phyloP scores from a whole-genome alignment of 2,797 vertebrate species.

The Champsocephalus esox region DNA sequence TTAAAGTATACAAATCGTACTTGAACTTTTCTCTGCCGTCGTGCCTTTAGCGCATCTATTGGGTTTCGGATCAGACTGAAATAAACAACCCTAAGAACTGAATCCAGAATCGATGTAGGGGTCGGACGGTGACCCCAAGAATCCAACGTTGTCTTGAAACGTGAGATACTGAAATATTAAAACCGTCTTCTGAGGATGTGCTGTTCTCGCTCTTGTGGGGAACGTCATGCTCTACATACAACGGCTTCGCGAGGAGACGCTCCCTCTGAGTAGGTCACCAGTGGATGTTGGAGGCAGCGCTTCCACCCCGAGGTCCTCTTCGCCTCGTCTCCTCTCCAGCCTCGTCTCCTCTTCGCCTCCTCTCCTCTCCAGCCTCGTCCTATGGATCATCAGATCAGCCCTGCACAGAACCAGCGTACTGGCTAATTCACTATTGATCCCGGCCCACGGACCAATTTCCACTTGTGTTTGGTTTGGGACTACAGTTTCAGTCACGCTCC shows the following conservation, averaged over 20 bases:
- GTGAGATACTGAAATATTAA: too few species aligned
- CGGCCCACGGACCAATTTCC: constrained; percentile 79
- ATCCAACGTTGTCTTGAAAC: too few species aligned
- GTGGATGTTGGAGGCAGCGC: constrained; percentile 5
- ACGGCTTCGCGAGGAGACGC: constrained; percentile 26
- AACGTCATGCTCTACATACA: constrained; percentile 1
- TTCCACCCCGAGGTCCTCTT: constrained; percentile 36
- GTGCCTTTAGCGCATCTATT: too few species aligned
- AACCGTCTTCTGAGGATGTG: not conserved
- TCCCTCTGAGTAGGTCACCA: constrained; percentile 39
- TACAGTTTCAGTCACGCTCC: constrained; percentile 82
- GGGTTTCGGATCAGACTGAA: too few species aligned
- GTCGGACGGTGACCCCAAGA: too few species aligned
- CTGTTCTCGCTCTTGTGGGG: not conserved
- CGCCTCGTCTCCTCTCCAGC: constrained; percentile 54
- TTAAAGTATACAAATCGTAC: too few species aligned
- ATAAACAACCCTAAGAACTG: too few species aligned
- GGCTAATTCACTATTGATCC: constrained; percentile 90
- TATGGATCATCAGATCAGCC: constrained; percentile 80
- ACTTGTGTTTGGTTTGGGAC: constrained; percentile 83
- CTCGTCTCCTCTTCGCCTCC: constrained; percentile 29
- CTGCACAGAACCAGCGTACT: constrained; percentile 79
- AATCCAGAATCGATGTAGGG: too few species aligned
- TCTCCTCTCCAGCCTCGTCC: constrained; percentile 68
- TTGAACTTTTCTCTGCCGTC: too few species aligned